Percentiles rank a stretch among this genome's conserved stretches.
Conservation (phyloP, 2,888 invertebrate genomes). For the Scaptomyza parva region DNA sequence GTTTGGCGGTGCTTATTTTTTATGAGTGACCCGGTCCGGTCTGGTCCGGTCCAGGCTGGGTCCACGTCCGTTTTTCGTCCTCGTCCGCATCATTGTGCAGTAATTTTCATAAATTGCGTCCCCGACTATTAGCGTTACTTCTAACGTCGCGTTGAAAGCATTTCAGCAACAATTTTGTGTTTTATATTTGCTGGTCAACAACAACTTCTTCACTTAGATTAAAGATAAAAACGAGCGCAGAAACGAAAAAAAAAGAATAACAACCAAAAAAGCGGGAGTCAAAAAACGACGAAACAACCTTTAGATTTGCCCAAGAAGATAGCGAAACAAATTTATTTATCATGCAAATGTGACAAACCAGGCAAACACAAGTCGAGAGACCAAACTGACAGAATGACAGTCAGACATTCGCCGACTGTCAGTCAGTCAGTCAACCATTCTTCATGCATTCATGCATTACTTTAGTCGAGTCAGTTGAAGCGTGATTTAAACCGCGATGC, state of each 20-base stretch:
- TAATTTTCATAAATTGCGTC: constrained; percentile 80
- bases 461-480: constrained; percentile 51
- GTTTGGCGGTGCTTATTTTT: constrained; percentile 61
- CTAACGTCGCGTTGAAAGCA: constrained; percentile 72
- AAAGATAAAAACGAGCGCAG: constrained; percentile 33
- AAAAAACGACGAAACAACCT: constrained; percentile 22
- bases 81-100: constrained; percentile 72
- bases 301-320: constrained; percentile 41
- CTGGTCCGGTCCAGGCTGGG: constrained; percentile 1
- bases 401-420: constrained; percentile 32
- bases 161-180: constrained; percentile 47
- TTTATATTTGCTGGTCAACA: constrained; percentile 24
- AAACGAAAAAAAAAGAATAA: constrained; percentile 10
- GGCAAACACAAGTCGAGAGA: constrained; percentile 36
- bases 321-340: constrained; percentile 68
- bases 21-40: constrained; percentile 54
- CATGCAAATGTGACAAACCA: constrained; percentile 69
- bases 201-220: constrained; percentile 34
- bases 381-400: constrained; percentile 39
- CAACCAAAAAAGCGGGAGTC: neutral
- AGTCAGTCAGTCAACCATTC: constrained; percentile 35
- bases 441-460: constrained; percentile 51
- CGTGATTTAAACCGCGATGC: constrained; percentile 64
- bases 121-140: constrained; percentile 76
- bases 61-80: constrained; percentile 50